These are phyloP conservation scores for Acyrthosiphon pisum DNA, from an alignment of 1,140 invertebrate species.

Conservation along the genomic window DNA sequence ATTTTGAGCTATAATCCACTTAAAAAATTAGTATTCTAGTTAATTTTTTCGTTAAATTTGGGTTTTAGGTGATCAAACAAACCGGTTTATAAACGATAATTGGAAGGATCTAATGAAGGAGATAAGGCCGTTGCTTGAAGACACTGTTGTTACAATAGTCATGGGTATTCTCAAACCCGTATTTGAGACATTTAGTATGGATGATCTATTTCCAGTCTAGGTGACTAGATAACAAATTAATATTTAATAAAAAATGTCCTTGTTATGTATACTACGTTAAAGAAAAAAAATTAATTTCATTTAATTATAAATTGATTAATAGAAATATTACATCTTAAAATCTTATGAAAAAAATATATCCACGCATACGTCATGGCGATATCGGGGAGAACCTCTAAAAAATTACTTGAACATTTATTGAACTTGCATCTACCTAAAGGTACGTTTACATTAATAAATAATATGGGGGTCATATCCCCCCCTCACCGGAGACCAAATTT, in stretches of 20 bases:
- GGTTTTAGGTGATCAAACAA: constrained; percentile 63
- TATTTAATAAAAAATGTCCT: no score
- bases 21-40: not conserved
- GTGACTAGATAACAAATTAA: not conserved
- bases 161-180: constrained; percentile 53
- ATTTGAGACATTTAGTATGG: constrained; percentile 49
- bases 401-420: no score
- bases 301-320: not conserved
- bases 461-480: no score
- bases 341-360: no score
- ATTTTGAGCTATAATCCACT: not conserved
- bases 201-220: constrained; percentile 53
- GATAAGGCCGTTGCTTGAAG: constrained; percentile 70
- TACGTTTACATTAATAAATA: no score
- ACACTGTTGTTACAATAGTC: constrained; percentile 62
- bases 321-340: no score
- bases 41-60: not conserved
- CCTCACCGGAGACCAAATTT: no score
- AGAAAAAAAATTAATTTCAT: no score
- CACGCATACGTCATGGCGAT: no score
- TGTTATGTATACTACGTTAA: not conserved
- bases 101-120: constrained; percentile 72
- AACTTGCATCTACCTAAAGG: no score
- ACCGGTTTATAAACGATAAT: constrained; percentile 72
- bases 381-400: no score